A percentile compares a stretch with the other conserved stretches of the same genome.
phyloP scores from a whole-genome alignment of 2,797 vertebrate genomes.

The Oreortyx pictus region DNA sequence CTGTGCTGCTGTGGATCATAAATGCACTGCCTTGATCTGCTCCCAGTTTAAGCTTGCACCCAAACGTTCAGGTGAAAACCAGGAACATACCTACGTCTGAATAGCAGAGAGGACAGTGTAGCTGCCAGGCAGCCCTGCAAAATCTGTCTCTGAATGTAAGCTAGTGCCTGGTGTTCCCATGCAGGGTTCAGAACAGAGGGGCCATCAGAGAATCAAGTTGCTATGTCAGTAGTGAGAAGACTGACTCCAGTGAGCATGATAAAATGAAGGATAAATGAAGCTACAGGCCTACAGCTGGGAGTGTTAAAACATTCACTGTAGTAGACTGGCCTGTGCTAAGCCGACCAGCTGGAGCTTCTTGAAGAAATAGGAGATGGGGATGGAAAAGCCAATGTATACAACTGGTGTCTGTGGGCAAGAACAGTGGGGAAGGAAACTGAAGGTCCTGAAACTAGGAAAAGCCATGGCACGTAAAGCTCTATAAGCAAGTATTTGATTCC shows the following conservation, averaged over 20 bases:
- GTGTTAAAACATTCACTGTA: not conserved
- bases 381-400: not conserved
- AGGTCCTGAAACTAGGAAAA: not conserved
- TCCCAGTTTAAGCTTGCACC: not conserved
- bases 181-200: not conserved
- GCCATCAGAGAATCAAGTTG: not conserved
- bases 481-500: not conserved
- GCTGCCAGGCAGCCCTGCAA: not conserved
- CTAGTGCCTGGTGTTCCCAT: not conserved
- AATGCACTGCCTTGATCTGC: not conserved
- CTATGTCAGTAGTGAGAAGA: not conserved
- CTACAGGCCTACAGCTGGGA: not conserved
- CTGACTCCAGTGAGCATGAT: not conserved
- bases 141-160: not conserved
- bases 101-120: not conserved
- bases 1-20: not conserved
- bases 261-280: not conserved
- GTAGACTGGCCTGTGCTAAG: not conserved
- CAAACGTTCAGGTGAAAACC: not conserved
- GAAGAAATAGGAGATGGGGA: not conserved
- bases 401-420: not conserved
- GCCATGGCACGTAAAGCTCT: not conserved
- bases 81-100: not conserved
- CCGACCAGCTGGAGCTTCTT: not conserved
- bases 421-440: not conserved